Conservation (phyloP, 1,140 invertebrate genomes). For the Drosophila azteca region DNA sequence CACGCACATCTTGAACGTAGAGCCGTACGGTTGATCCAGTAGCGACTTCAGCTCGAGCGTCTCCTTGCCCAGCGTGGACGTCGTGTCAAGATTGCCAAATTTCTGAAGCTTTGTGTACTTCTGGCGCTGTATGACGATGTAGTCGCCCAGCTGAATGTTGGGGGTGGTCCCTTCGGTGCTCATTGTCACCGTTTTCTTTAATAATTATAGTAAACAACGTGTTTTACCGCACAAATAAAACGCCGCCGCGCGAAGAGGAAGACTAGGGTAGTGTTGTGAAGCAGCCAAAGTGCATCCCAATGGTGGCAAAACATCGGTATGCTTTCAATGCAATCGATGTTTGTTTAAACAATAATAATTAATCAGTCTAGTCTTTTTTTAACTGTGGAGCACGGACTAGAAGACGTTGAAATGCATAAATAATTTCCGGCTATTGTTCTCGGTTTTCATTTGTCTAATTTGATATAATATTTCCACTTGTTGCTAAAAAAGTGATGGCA, state of each 20-base stretch:
- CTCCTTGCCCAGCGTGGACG: constrained; percentile 88
- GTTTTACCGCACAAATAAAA: constrained; percentile 22
- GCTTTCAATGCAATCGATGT: too few species aligned
- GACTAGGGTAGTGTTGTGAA: constrained; percentile 6
- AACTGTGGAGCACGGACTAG: too few species aligned
- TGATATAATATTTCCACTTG: too few species aligned
- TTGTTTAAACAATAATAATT: too few species aligned
- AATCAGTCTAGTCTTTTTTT: too few species aligned
- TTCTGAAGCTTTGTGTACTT: constrained; percentile 91
- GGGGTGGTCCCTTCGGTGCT: constrained; percentile 13
- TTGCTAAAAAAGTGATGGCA: too few species aligned
- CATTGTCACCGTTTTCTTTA: constrained; percentile 22
- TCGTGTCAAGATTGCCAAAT: constrained; percentile 86
- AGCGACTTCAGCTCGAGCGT: constrained; percentile 88
- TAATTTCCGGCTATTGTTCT: too few species aligned
- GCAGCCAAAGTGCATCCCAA: neutral
- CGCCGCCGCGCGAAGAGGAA: constrained; percentile 6
- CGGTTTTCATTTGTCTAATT: too few species aligned
- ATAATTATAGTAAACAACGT: constrained; percentile 41
- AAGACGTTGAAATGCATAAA: too few species aligned
- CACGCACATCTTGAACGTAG: constrained; percentile 91
- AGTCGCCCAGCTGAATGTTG: constrained; percentile 86
- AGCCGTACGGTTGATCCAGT: constrained; percentile 90
- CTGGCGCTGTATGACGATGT: constrained; percentile 90
- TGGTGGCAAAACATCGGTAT: neutral